A percentile compares a stretch with the other conserved stretches of the same genome.
Conservation (phyloP, 2,113 vertebrate genomes). For the Paratilapia polleni region DNA sequence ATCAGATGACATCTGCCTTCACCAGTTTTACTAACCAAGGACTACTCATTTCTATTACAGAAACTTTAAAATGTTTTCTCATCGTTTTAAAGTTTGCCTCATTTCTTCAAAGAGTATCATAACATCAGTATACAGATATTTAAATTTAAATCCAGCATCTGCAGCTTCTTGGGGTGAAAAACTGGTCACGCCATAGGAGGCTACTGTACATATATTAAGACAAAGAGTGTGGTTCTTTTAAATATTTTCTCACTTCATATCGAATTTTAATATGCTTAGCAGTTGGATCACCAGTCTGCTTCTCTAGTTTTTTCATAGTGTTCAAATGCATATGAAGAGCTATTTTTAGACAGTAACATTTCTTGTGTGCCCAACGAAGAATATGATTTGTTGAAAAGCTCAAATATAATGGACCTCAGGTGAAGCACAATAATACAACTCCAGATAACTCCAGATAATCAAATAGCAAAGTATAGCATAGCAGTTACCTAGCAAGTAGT, state of each 20-base stretch:
- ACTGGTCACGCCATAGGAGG: not conserved
- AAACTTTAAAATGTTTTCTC: not conserved
- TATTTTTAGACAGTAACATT: too few species aligned
- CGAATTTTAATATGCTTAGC: not conserved
- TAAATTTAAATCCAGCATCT: not conserved
- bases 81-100: not conserved
- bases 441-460: too few species aligned
- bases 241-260: not conserved
- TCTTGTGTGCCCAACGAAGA: too few species aligned
- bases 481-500: not conserved
- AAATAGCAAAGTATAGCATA: not conserved
- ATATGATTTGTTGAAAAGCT: too few species aligned
- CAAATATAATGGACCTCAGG: too few species aligned
- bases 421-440: too few species aligned
- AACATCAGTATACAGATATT: not conserved
- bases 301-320: not conserved
- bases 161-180: not conserved
- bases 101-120: too few species aligned
- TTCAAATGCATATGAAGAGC: not conserved
- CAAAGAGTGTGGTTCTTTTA: too few species aligned
- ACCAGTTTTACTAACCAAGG: not conserved
- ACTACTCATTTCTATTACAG: not conserved
- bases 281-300: not conserved
- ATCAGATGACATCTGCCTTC: not conserved
- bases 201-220: not conserved